Conservation (phyloP, 2,888 invertebrate genomes). For the Pediacus dermestoides region DNA sequence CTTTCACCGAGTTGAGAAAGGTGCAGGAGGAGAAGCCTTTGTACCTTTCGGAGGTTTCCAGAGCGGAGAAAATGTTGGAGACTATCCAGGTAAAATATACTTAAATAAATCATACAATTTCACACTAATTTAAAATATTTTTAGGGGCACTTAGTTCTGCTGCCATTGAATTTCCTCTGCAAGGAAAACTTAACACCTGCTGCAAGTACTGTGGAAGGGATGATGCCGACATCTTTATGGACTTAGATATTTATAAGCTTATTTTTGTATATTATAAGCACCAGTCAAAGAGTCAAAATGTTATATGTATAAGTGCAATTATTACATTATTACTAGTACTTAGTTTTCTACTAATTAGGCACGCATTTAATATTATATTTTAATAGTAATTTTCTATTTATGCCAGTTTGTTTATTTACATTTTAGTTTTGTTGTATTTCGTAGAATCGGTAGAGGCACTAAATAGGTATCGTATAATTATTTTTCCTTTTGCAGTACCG, state of each 20-base stretch:
- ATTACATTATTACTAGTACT: too few species aligned
- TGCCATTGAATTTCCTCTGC: constrained; percentile 86
- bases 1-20: constrained; percentile 71
- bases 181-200: constrained; percentile 82
- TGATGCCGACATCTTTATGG: constrained; percentile 91
- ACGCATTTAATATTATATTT: not conserved
- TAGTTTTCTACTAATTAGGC: too few species aligned
- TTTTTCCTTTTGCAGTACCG: too few species aligned
- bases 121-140: constrained; percentile 19
- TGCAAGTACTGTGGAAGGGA: constrained; percentile 80
- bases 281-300: constrained; percentile 8
- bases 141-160: constrained; percentile 82
- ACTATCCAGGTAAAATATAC: constrained; percentile 72
- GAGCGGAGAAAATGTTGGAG: constrained; percentile 69
- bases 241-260: constrained; percentile 61
- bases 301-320: too few species aligned
- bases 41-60: constrained; percentile 67
- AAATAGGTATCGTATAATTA: too few species aligned
- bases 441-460: too few species aligned
- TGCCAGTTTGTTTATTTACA: too few species aligned
- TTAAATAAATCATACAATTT: too few species aligned
- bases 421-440: too few species aligned
- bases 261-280: too few species aligned
- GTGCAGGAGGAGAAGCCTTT: constrained; percentile 73
- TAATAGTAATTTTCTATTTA: not conserved